Percentiles rank a stretch among this genome's conserved stretches.
Evolutionary conservation across 2,113 vertebrate genomes (phyloP).

Genomic region (Planiliza haematocheilus): DNA sequence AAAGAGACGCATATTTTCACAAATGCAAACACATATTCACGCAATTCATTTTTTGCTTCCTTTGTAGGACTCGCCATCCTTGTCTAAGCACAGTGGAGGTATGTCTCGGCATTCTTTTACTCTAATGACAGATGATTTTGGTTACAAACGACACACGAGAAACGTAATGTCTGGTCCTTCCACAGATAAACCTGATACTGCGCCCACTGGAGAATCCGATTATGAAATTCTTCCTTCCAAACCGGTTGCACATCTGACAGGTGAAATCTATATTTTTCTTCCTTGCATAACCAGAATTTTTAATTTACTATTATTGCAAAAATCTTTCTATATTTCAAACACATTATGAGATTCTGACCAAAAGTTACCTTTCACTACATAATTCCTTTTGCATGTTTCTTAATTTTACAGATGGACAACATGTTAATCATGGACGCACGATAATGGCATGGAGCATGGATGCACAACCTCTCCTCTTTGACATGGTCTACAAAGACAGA

Average conservation of each 20-base stretch:
- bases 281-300: neutral
- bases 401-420: slow-evolving; percentile 51
- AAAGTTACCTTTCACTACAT: too few relatives aligned
- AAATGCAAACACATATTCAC: neutral
- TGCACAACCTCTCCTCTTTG: slow-evolving; percentile 71
- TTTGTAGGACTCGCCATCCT: slow-evolving; percentile 37
- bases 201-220: neutral
- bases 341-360: too few relatives aligned
- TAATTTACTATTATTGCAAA: neutral
- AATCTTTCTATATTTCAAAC: neutral
- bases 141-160: neutral
- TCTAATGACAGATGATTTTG: neutral
- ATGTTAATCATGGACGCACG: neutral
- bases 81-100: too few relatives aligned
- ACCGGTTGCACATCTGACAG: slow-evolving; percentile 80
- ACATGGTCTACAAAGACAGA: slow-evolving; percentile 75
- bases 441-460: slow-evolving; percentile 79
- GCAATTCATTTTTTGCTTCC: neutral
- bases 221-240: slow-evolving; percentile 60
- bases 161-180: slow-evolving; percentile 11
- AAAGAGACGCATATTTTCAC: too few relatives aligned
- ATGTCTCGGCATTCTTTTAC: neutral
- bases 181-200: neutral
- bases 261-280: slow-evolving; percentile 52
- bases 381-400: neutral